Evolutionary conservation across 2,797 vertebrate genomes (phyloP).

Genomic region (Sternotherus odoratus): DNA sequence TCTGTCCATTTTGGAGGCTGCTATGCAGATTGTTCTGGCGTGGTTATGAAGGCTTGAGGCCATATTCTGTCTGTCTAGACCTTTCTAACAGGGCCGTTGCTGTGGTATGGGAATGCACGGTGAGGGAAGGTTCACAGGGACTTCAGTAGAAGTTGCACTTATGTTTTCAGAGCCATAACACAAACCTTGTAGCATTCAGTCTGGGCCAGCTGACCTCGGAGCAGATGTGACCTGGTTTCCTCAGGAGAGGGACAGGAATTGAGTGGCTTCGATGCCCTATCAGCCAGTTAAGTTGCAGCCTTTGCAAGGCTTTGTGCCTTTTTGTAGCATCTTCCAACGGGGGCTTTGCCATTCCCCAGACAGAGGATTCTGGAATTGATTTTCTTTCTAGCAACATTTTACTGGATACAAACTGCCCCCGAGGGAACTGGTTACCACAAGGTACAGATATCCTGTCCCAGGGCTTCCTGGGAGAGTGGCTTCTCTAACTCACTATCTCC

Average conservation of each 20-base stretch:
- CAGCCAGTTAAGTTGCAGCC: neutral
- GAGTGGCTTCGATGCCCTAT: neutral
- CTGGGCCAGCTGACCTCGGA: neutral
- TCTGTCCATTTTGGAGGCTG: neutral
- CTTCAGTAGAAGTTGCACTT: neutral
- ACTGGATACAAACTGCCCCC: neutral
- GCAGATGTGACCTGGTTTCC: neutral
- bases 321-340: neutral
- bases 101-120: neutral
- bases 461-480: neutral
- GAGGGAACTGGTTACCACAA: neutral
- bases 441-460: neutral
- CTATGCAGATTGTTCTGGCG: too few species aligned
- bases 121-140: neutral
- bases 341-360: neutral
- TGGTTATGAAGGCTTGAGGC: neutral
- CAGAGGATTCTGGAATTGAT: neutral
- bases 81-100: neutral
- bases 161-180: neutral
- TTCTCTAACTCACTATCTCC: neutral
- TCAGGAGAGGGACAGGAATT: neutral
- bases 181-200: neutral
- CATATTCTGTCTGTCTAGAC: neutral
- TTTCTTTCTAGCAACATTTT: neutral
- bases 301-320: neutral